phyloP scores from a whole-genome alignment of 2,888 invertebrate species.

The Cephus sareptanus region DNA sequence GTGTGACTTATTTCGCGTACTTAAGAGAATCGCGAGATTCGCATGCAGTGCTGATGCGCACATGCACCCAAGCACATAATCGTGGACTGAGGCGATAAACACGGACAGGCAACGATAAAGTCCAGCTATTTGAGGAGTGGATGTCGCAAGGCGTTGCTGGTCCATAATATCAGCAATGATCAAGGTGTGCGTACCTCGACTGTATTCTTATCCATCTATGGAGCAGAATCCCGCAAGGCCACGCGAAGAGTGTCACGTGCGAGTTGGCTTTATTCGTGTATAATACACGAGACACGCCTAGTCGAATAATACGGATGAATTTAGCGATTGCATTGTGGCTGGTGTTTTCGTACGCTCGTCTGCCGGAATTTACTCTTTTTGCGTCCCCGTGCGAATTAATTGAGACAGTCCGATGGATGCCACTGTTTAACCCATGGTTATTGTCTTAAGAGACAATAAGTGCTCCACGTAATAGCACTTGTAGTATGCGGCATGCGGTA shows the following conservation, averaged over 20 bases:
- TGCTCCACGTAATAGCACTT: background rate
- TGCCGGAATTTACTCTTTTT: background rate
- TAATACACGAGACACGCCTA: background rate
- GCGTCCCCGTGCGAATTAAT: background rate
- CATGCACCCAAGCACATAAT: background rate
- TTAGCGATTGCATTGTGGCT: background rate
- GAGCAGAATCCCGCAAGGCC: conserved; percentile 27
- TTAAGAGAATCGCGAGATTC: background rate
- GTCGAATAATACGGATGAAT: background rate
- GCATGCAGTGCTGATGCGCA: background rate
- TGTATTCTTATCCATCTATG: conserved; percentile 32
- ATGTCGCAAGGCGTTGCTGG: conserved; percentile 24
- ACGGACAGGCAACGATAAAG: background rate
- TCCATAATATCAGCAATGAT: conserved; percentile 5
- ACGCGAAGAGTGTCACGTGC: conserved; percentile 31
- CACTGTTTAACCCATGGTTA: background rate
- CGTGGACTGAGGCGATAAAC: background rate
- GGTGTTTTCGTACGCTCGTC: background rate
- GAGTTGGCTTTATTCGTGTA: conserved; percentile 7
- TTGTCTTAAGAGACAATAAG: background rate
- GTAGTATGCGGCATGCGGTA: background rate
- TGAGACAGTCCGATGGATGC: background rate
- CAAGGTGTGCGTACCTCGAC: conserved; percentile 21
- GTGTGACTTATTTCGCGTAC: background rate
- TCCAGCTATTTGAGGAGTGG: conserved; percentile 7